phyloP scores from a whole-genome alignment of 2,888 invertebrate species.

The Euzetes globulus region DNA sequence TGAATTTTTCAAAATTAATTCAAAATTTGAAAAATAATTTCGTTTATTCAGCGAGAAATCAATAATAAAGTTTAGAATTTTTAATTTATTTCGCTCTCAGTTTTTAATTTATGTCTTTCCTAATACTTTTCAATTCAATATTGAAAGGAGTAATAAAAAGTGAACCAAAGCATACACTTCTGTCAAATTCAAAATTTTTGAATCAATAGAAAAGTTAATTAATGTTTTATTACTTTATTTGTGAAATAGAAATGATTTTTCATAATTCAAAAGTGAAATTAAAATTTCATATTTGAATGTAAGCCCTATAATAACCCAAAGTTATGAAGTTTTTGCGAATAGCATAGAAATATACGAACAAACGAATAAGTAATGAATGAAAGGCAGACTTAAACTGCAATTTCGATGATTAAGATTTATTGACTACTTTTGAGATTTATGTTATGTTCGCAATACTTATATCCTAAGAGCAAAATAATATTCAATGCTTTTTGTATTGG shows the following conservation, averaged over 20 bases:
- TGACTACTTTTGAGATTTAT: slow-evolving; percentile 13
- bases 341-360: not conserved
- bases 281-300: slow-evolving; percentile 2
- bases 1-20: not conserved
- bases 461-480: not conserved
- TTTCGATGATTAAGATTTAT: slow-evolving; percentile 26
- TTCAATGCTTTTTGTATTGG: not conserved
- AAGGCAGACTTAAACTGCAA: not conserved
- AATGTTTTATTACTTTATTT: slow-evolving; percentile 17
- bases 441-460: slow-evolving; percentile 22
- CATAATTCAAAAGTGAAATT: slow-evolving; percentile 11
- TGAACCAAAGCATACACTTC: not conserved
- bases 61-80: not conserved
- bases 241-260: slow-evolving; percentile 21
- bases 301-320: not conserved
- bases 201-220: slow-evolving; percentile 24
- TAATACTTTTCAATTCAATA: not conserved
- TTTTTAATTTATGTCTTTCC: not conserved
- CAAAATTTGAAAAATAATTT: not conserved
- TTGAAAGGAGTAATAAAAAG: not conserved
- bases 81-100: slow-evolving; percentile 1
- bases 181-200: slow-evolving; percentile 3
- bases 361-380: slow-evolving; percentile 16
- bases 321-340: not conserved
- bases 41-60: not conserved